Conservation (phyloP, 2,113 vertebrate species). For the Ciconia boyciana region DNA sequence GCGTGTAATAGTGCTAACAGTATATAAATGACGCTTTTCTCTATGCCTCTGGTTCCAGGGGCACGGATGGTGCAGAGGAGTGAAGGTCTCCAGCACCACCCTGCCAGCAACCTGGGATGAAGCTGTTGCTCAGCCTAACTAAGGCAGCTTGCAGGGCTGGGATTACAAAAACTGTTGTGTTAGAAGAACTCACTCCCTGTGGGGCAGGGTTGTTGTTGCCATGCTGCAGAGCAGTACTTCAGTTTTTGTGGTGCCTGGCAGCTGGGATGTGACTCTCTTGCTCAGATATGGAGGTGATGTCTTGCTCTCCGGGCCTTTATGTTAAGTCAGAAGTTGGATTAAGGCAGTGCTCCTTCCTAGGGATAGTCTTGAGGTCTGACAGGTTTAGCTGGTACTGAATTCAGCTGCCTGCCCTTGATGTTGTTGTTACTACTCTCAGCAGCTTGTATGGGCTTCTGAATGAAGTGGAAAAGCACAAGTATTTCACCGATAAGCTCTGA, state of each 20-base stretch:
- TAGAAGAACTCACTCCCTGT: not conserved
- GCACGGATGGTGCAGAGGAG: not conserved
- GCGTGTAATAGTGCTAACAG: not conserved
- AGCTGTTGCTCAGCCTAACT: not conserved
- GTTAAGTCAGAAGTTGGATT: not conserved
- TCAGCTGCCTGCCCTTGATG: not conserved
- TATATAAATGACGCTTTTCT: not conserved
- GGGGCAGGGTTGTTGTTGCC: not conserved
- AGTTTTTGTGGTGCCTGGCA: not conserved
- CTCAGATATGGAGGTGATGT: not conserved
- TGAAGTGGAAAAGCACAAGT: not conserved
- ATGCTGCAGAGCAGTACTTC: not conserved
- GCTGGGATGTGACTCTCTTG: not conserved
- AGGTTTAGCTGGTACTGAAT: slow-evolving; percentile 6
- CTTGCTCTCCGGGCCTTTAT: not conserved
- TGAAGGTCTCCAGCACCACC: not conserved
- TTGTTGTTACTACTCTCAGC: not conserved
- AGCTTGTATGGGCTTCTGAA: not conserved
- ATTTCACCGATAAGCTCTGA: not conserved
- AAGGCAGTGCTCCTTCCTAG: not conserved
- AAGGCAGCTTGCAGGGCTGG: not conserved
- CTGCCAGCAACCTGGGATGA: not conserved
- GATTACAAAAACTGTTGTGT: not conserved
- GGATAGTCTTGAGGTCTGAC: not conserved
- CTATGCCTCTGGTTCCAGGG: not conserved